phyloP scores from a whole-genome alignment of 2,797 vertebrate genomes.

The Pseudochromis fuscus region DNA sequence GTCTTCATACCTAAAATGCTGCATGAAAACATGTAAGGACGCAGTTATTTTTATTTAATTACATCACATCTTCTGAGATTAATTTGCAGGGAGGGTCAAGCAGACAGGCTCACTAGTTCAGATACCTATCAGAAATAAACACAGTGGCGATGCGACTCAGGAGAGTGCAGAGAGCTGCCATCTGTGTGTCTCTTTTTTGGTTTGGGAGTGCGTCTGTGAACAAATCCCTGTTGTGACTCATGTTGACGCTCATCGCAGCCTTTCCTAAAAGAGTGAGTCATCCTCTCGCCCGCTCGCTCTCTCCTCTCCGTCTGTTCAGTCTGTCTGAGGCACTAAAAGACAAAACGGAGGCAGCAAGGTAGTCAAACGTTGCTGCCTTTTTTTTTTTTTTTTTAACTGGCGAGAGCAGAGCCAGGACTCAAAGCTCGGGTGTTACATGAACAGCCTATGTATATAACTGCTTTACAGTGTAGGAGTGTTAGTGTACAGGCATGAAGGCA shows the following conservation, averaged over 20 bases:
- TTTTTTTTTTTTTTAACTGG: slow-evolving; percentile 20
- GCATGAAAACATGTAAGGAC: neutral
- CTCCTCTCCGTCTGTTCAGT: slow-evolving; percentile 59
- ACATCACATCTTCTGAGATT: neutral
- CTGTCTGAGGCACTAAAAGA: slow-evolving; percentile 63
- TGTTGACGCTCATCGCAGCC: slow-evolving; percentile 70
- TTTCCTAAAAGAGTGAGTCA: slow-evolving; percentile 77
- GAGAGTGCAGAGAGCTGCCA: slow-evolving; percentile 63
- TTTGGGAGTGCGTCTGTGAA: slow-evolving; percentile 62
- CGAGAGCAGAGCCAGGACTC: neutral
- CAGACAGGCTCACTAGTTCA: slow-evolving; percentile 30
- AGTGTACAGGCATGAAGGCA: neutral
- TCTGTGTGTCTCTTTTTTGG: slow-evolving; percentile 71
- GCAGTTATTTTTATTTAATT: slow-evolving; percentile 16
- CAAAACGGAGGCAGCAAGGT: slow-evolving; percentile 42
- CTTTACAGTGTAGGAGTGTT: slow-evolving; percentile 1
- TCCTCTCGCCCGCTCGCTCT: slow-evolving; percentile 57
- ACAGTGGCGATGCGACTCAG: slow-evolving; percentile 25
- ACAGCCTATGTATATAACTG: slow-evolving; percentile 12
- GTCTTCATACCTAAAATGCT: neutral
- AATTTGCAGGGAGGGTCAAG: slow-evolving; percentile 14
- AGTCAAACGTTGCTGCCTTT: slow-evolving; percentile 23
- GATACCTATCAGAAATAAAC: slow-evolving; percentile 56
- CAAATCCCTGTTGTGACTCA: slow-evolving; percentile 72
- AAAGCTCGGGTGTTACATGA: slow-evolving; percentile 16